Percentiles rank a stretch among this genome's conserved stretches.
Conservation (phyloP, 1,140 invertebrate species). For the Diorhabda sublineata region DNA sequence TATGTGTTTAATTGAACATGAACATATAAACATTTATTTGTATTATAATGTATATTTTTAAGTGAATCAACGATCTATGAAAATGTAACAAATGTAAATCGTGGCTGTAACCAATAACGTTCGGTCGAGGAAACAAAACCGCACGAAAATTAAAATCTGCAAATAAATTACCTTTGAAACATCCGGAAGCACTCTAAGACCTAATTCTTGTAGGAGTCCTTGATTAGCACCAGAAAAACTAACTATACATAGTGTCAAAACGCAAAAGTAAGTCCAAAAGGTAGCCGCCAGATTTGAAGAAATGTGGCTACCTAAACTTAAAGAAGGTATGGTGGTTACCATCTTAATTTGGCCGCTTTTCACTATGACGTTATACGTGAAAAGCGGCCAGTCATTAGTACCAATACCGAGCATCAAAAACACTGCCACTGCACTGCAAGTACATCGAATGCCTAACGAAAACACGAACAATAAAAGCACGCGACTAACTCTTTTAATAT, state of each 20-base stretch:
- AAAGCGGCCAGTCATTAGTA: too few relatives aligned
- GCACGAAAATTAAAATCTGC: too few relatives aligned
- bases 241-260: background rate
- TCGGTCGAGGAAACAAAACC: too few relatives aligned
- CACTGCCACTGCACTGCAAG: background rate
- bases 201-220: constrained; percentile 33
- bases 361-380: too few relatives aligned
- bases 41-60: too few relatives aligned
- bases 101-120: too few relatives aligned
- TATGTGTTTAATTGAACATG: too few relatives aligned
- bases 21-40: too few relatives aligned
- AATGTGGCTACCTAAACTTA: constrained; percentile 8
- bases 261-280: background rate
- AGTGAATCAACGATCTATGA: too few relatives aligned
- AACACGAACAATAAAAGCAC: constrained; percentile 5
- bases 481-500: background rate
- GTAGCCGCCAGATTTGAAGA: constrained; percentile 4
- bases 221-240: constrained; percentile 14
- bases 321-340: background rate
- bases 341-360: too few relatives aligned
- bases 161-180: constrained; percentile 33
- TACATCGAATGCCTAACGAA: constrained; percentile 1
- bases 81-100: too few relatives aligned
- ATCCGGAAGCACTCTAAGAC: constrained; percentile 33
- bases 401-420: background rate